Evolutionary conservation across 2,888 invertebrate species (phyloP).

Genomic region (Habroteleia sp.): DNA sequence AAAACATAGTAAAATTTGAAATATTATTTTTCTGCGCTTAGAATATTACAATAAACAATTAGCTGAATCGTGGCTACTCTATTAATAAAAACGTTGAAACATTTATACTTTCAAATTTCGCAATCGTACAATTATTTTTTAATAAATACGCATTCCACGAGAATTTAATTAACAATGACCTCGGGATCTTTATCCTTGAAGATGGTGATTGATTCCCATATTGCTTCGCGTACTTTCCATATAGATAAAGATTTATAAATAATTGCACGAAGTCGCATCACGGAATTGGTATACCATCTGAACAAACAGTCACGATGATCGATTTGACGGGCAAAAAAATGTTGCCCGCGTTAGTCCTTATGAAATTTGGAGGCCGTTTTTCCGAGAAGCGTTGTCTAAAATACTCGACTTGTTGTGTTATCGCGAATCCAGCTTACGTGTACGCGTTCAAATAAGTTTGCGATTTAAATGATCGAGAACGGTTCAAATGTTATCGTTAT

Average conservation of each 20-base stretch:
- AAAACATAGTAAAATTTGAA: too few species aligned
- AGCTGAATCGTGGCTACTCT: too few species aligned
- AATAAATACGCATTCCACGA: slow-evolving; percentile 22
- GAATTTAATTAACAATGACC: slow-evolving; percentile 45
- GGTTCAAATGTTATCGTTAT: slow-evolving; percentile 59
- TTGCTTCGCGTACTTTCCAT: slow-evolving; percentile 35
- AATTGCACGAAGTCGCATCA: neutral
- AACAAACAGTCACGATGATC: slow-evolving; percentile 1
- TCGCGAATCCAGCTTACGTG: slow-evolving; percentile 23
- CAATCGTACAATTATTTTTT: slow-evolving; percentile 7
- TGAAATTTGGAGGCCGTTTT: slow-evolving; percentile 11
- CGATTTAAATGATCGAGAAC: slow-evolving; percentile 49
- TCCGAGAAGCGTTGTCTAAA: slow-evolving; percentile 15
- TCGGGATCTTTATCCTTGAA: slow-evolving; percentile 49
- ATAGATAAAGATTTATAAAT: slow-evolving; percentile 33
- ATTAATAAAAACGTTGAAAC: too few species aligned
- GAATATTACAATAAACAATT: too few species aligned
- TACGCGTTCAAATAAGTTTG: slow-evolving; percentile 28
- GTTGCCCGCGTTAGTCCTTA: too few species aligned
- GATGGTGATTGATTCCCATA: slow-evolving; percentile 50
- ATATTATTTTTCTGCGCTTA: too few species aligned
- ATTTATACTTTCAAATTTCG: too few species aligned
- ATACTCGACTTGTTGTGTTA: slow-evolving; percentile 18
- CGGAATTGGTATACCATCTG: neutral
- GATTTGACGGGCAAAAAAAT: slow-evolving; percentile 1